phyloP scores from a whole-genome alignment of 2,797 vertebrate genomes.

The Sebastes iracundus region DNA sequence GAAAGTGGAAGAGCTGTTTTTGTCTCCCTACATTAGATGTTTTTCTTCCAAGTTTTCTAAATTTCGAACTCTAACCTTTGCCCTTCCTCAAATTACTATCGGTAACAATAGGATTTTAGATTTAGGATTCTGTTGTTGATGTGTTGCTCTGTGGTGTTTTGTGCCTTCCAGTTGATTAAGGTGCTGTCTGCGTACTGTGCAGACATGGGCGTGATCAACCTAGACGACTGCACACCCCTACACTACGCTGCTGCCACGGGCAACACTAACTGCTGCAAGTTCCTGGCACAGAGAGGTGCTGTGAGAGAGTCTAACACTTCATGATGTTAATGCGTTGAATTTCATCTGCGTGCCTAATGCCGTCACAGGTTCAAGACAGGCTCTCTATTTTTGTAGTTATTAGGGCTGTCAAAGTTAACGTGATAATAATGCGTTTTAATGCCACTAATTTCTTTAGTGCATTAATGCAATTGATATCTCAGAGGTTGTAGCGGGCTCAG shows the following conservation, averaged over 20 bases:
- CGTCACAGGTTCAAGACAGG: neutral
- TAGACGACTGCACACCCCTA: conserved; percentile 87
- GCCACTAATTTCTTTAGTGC: no score
- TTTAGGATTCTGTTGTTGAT: neutral
- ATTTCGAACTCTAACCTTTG: no score
- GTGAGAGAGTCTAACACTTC: neutral
- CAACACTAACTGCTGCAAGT: conserved; percentile 89
- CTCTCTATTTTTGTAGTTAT: neutral
- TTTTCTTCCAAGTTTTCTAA: no score
- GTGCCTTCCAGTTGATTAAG: conserved; percentile 73
- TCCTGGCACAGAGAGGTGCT: conserved; percentile 94
- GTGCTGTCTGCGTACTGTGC: conserved; percentile 84
- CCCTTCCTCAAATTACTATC: neutral
- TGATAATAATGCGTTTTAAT: no score
- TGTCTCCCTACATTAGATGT: neutral
- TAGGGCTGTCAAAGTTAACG: no score
- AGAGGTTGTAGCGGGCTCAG: no score
- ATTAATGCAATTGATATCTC: no score
- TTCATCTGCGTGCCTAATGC: neutral
- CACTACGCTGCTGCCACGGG: conserved; percentile 90
- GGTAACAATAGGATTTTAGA: neutral
- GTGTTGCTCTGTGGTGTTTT: neutral
- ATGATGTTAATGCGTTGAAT: neutral
- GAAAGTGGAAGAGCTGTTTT: neutral
- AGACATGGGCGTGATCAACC: conserved; percentile 84